Base-by-base conservation (phyloP, 2,113 vertebrate species). In the Noturus placidus region DNA sequence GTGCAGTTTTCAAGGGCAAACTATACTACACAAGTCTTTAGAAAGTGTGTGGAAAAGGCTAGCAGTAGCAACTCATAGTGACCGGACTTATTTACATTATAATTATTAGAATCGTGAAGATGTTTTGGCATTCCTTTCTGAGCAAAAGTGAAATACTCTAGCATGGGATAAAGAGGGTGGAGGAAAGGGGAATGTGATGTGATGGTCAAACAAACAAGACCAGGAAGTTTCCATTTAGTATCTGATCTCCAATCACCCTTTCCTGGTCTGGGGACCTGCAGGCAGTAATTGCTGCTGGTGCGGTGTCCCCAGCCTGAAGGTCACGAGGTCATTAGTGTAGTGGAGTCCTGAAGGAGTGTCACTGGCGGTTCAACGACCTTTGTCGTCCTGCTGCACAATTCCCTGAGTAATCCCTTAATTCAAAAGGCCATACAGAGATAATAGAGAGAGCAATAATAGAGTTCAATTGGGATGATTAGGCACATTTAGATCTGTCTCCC, bases 251-350 rank as follows among this genome's bases (percentile, higher is more conserved):
- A 81, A 84, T 90, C 82, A 87, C 61, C 63, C n/a, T 42, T 22
- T 77, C 82, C 78, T 67, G 33, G 85, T 77, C 83, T 88, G 88
- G 90, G 91, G 89, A 91, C 89, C 30, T 59, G 84, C 65, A 22
- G 56, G 61, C 81, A 57, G 72, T 90, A 89, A 91, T 91, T 89
- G 86, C 88, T n/a, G 84, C 78, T 80, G 83, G 84, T 85, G 90
- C 88, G 86, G 79, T 88, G 79, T 38, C 80, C 90, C 91, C 91
- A 61, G 69, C 76, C n/a, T 90, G 65, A 87, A 90, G 89, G 94
- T 95, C 93, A 91, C 93, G 92, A 93, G 95, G 94, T 95, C 94
- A 93, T 92, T 92, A 91, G 79, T 93, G 94, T 94, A 92, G 87
- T 42, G 87, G 92, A 87, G 92, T 74, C 91, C 91, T 91, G 91